phyloP scores from a whole-genome alignment of 2,113 vertebrate species.

The Gobius niger region DNA sequence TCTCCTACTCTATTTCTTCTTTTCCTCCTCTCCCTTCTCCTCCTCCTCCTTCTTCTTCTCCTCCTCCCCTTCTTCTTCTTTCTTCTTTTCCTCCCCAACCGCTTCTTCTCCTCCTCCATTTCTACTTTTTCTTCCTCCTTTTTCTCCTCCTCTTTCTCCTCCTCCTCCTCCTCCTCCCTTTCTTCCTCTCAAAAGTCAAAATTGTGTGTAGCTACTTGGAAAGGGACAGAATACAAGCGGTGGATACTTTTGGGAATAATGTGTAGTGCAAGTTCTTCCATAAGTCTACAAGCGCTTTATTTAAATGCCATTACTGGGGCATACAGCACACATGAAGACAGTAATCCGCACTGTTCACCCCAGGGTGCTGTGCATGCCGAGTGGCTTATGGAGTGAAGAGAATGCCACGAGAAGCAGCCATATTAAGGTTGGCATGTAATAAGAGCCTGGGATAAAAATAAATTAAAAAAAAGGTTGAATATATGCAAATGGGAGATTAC shows the following conservation, averaged over 20 bases:
- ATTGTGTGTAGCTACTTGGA: no score
- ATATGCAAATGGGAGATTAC: conserved; percentile 21
- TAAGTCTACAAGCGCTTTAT: conserved; percentile 25
- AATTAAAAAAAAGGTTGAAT: conserved; percentile 2
- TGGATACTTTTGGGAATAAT: conserved; percentile 60
- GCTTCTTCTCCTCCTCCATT: no score
- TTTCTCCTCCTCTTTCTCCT: no score
- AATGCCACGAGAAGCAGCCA: conserved; percentile 29
- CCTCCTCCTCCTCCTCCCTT: no score
- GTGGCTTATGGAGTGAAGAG: conserved; percentile 15
- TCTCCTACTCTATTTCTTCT: no score
- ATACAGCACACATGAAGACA: conserved; percentile 27
- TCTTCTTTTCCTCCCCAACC: no score
- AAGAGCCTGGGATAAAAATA: background rate
- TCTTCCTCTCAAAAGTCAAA: no score
- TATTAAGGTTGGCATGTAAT: conserved; percentile 16
- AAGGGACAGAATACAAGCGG: no score
- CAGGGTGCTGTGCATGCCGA: conserved; percentile 27
- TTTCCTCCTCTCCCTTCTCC: no score
- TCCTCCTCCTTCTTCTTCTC: no score
- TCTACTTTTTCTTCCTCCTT: no score
- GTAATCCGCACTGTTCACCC: conserved; percentile 40
- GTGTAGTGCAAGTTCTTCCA: conserved; percentile 39
- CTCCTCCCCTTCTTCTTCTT: no score
- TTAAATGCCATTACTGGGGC: conserved; percentile 25